Conservation (phyloP, 92 coral and sea anemone species). For the Parazoanthus darwini region DNA sequence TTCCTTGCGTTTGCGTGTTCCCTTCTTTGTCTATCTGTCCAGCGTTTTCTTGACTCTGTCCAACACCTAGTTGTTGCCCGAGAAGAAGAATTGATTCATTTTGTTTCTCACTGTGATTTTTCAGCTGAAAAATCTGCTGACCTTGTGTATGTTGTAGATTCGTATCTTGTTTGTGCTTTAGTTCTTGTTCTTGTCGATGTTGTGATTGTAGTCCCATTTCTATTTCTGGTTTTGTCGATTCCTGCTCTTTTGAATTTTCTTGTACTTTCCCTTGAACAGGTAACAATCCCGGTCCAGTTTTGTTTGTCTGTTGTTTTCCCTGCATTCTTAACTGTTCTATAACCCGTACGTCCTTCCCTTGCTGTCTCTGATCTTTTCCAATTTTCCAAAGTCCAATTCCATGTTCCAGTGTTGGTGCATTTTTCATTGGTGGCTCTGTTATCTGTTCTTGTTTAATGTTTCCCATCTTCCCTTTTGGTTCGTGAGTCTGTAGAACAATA, state of each 20-base stretch:
- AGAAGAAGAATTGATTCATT: background rate
- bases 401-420: background rate
- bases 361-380: background rate
- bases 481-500: background rate
- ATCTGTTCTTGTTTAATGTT: background rate
- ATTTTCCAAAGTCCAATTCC: background rate
- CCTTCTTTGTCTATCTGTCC: background rate
- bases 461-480: background rate
- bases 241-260: background rate
- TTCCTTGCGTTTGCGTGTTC: background rate
- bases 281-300: no score
- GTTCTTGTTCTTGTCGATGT: slow-evolving; percentile 4
- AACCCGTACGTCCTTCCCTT: background rate
- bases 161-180: background rate
- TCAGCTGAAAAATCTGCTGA: background rate
- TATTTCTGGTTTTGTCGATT: background rate
- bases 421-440: background rate
- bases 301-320: background rate
- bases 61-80: background rate
- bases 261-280: background rate
- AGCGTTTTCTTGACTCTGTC: background rate
- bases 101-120: background rate
- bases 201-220: background rate
- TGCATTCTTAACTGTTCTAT: background rate
- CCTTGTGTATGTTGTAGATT: background rate